phyloP scores from a whole-genome alignment of 2,797 vertebrate genomes.

The Cirrhinus molitorella region DNA sequence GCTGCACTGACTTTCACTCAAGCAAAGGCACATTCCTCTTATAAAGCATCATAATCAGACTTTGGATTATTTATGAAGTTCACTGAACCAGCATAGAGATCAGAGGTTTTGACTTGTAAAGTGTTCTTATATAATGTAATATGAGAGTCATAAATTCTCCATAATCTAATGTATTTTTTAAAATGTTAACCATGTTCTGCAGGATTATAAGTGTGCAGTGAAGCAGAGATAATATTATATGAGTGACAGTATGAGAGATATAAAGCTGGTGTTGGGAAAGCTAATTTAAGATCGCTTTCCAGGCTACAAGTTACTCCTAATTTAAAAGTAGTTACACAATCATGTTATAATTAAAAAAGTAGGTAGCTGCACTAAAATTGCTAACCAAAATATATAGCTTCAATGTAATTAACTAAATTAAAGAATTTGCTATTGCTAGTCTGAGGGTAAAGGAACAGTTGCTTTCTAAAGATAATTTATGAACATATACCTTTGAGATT shows the following conservation, averaged over 20 bases:
- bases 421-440: background rate
- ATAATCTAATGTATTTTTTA: conserved; percentile 10
- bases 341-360: background rate
- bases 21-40: conserved; percentile 4
- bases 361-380: background rate
- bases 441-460: background rate
- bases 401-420: background rate
- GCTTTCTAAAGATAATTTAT: background rate
- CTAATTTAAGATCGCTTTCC: background rate
- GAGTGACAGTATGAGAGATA: no score
- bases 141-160: background rate
- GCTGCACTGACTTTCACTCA: conserved; percentile 19
- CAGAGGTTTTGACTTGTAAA: background rate
- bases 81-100: background rate
- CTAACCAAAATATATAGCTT: background rate
- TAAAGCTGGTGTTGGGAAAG: background rate
- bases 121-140: conserved; percentile 6
- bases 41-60: conserved; percentile 22
- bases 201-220: background rate
- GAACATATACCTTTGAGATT: background rate
- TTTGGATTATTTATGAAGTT: conserved; percentile 22
- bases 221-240: background rate
- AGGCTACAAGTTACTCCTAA: background rate
- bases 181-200: background rate
- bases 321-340: background rate